Evolutionary conservation across 2,113 vertebrate species (phyloP), one percentile per base, ranked within the genome.

Genomic region (Sander lucioperca): DNA sequence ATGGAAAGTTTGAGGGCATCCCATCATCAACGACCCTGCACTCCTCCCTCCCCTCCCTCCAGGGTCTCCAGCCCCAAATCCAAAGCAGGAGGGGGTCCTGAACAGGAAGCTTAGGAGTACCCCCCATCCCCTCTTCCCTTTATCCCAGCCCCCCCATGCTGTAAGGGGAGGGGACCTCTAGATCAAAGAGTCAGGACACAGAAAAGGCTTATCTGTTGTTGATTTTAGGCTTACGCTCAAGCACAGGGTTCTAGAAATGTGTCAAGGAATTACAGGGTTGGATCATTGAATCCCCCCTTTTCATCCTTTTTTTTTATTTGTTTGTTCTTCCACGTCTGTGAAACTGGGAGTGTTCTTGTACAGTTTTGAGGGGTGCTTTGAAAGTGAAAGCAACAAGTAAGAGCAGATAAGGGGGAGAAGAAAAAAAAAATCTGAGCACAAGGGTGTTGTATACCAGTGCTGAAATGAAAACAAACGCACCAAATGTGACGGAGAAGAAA

Each of bases 141-240:
- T 18, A 33, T 51, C 47, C 51, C 53, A 0, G 27, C 27, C 50
- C 54, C 47, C 67, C 53, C 16, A 61, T 57, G 57, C 68, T 82
- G 71, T 67, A 36, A 19, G 14, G 45, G 74, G 58, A 72, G 84
- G 75, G 85, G 47, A 14, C 36, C 67, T 71, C 36, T 14, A 90
- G 86, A 95, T 95, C 91, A 95, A 95, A 95, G 91, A 71, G 45
- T 23, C 62, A 30, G 79, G 83, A 82, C 82, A 90, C 83, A 90
- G 89, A 89, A 86, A 84, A 85, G 87, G 90, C 92, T 93, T 94
- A 92, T 94, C 94, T 94, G 94, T 86, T 94, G 93, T 93, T 95
- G 92, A 92, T 95, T 94, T 93, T 91, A 87, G 91, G 91, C 86
- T 93, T 87, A 92, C 67, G 81, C 91, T 89, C 79, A 82, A 90